Conservation (phyloP, 1,140 invertebrate genomes). For the Dendrolimus punctatus region DNA sequence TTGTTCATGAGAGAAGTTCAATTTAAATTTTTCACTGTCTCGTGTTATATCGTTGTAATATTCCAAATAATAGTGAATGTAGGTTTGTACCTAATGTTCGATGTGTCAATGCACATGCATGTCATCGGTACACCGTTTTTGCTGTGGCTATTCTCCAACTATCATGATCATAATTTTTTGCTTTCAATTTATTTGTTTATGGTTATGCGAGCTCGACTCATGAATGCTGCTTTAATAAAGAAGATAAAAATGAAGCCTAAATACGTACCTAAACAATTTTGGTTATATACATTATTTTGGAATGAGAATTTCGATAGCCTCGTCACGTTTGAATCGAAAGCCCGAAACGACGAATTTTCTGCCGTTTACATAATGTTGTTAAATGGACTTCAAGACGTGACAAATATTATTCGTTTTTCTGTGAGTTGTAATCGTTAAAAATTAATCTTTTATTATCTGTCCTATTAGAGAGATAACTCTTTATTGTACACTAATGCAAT, state of each 20-base stretch:
- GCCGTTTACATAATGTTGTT: constrained; percentile 29
- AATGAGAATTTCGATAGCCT: constrained; percentile 23
- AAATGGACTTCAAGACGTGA: constrained; percentile 16
- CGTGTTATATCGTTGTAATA: constrained; percentile 6
- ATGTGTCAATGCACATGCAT: constrained; percentile 13
- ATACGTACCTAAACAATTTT: constrained; percentile 28
- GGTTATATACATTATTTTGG: constrained; percentile 36
- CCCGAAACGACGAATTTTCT: constrained; percentile 19
- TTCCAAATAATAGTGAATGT: constrained; percentile 10
- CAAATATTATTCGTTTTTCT: constrained; percentile 25
- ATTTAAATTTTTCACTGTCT: constrained; percentile 8
- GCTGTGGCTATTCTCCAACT: constrained; percentile 22
- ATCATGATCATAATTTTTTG: constrained; percentile 24
- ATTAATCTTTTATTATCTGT: too few relatives aligned
- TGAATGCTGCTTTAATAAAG: constrained; percentile 46
- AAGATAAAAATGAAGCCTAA: constrained; percentile 21
- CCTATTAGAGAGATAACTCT: too few relatives aligned
- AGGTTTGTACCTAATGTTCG: constrained; percentile 16
- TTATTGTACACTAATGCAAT: too few relatives aligned
- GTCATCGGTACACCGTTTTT: constrained; percentile 22
- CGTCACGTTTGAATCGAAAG: constrained; percentile 29
- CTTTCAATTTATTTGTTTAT: constrained; percentile 20
- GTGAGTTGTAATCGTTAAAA: constrained; percentile 22
- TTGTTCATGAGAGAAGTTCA: constrained; percentile 33
- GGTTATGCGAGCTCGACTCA: constrained; percentile 27